Evolutionary conservation across 2,113 vertebrate species (phyloP).

Genomic region (Halcyon senegalensis): DNA sequence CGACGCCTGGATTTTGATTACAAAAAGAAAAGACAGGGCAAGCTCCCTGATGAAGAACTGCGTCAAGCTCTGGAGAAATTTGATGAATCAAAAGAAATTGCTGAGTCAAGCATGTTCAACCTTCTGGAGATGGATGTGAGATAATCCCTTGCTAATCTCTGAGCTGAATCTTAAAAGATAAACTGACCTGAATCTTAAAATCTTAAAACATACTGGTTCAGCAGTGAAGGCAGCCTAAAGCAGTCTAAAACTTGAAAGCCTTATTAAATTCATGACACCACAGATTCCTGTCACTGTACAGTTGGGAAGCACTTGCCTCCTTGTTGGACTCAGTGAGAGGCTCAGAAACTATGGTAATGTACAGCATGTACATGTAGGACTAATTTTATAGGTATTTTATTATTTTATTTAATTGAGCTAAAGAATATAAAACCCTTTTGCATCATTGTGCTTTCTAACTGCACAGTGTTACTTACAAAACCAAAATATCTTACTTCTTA

Average conservation of each 20-base stretch:
- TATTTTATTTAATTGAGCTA: background rate
- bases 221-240: background rate
- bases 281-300: background rate
- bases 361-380: background rate
- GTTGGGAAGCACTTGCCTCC: background rate
- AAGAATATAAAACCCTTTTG: background rate
- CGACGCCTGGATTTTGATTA: constrained; percentile 98
- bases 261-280: background rate
- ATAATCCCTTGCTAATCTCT: constrained; percentile 13
- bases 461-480: background rate
- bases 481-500: background rate
- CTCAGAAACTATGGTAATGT: background rate
- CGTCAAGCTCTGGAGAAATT: constrained; percentile 97
- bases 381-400: background rate
- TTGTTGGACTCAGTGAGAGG: background rate
- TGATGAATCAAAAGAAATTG: constrained; percentile 96
- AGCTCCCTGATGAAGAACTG: constrained; percentile 93
- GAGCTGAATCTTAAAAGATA: background rate
- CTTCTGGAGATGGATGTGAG: constrained; percentile 97
- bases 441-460: background rate
- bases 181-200: background rate
- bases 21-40: constrained; percentile 98
- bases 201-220: background rate
- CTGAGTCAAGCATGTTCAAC: constrained; percentile 99
- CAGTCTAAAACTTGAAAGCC: background rate